A percentile compares a stretch with the other conserved stretches of the same genome.
Evolutionary conservation across 2,888 invertebrate genomes (phyloP).

Genomic region (Eucera pruinosa): DNA sequence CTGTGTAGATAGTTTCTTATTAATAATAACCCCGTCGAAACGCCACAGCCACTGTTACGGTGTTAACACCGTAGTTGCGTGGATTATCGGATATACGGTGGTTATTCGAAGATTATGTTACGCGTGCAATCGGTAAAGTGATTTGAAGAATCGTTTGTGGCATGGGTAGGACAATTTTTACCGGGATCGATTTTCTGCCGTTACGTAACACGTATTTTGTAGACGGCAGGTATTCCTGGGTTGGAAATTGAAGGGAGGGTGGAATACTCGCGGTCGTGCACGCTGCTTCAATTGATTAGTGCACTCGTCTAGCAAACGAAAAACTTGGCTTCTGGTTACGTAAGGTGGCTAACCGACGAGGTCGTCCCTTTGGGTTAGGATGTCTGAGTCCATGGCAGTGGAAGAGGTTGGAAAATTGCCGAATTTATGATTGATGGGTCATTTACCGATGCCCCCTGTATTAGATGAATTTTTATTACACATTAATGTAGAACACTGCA

Average conservation of each 20-base stretch:
- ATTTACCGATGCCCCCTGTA: not conserved
- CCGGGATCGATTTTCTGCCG: conserved; percentile 33
- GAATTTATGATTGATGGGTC: not conserved
- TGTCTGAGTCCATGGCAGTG: not conserved
- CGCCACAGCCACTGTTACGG: too few relatives aligned
- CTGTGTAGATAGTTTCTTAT: not conserved
- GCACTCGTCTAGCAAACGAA: conserved; percentile 40
- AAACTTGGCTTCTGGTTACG: conserved; percentile 39
- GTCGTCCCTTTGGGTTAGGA: not conserved
- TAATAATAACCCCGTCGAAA: not conserved
- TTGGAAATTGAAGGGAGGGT: conserved; percentile 20
- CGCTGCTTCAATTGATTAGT: conserved; percentile 43
- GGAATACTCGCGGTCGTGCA: not conserved
- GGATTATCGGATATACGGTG: not conserved
- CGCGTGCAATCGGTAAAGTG: not conserved
- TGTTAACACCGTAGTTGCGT: too few relatives aligned
- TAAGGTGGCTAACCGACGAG: conserved; percentile 13
- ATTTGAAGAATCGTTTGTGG: too few relatives aligned
- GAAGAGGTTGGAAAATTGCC: conserved; percentile 2
- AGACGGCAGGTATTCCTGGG: conserved; percentile 25
- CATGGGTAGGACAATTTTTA: conserved; percentile 10
- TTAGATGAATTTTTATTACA: too few relatives aligned
- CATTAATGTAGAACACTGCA: too few relatives aligned
- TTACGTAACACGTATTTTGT: conserved; percentile 35
- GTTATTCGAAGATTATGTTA: conserved; percentile 1